Base-by-base conservation (phyloP, 2,113 vertebrate species). In the Chionomys nivalis region DNA sequence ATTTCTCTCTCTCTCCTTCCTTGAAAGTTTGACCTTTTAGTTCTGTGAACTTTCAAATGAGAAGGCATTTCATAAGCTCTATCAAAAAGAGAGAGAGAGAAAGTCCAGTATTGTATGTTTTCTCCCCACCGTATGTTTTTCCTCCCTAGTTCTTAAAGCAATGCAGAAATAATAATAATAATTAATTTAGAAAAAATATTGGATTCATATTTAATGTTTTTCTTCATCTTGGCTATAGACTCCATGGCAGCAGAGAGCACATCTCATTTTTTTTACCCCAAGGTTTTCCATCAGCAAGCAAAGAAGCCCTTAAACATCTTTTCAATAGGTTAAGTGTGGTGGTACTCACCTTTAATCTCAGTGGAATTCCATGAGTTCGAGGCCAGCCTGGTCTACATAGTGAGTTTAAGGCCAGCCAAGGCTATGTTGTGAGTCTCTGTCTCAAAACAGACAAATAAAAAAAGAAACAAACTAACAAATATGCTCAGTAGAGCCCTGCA, bases 31-130 rank as follows among this genome's bases (percentile, higher is more conserved):
- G 31, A 72, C 68, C 39, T 94, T 70, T 87, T 28, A 28, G 16
- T 24, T 81, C 61, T 73, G 73, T 42, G 61, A 47, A 31, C 65
- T 89, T 85, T 91, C 65, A 86, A 39, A 66, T 42, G 24, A 78
- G 61, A 78, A 94, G 52, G n/a, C 14, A 90, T 72, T 92, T 95
- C 72, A 81, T 70, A 94, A 94, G 58, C 42, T 87, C 5, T 33
- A 63, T n/a, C 2, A n/a, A 58, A 81, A 23, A 70, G 5, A 58
- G 19, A 58, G 55, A 58, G 55, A 58, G 19, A 58, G 55, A 58
- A 33, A 39, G 26, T 42, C 75, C 13, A 0, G 7, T 88, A 85
- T 47, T 65, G 28, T 65, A 42, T 70, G 42, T 14, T 76, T 88
- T 65, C 42, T 63, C 58, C 33, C 93, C 65, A 92, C 19, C 5